Evolutionary conservation across 2,888 invertebrate genomes (phyloP).

Genomic region (Tetranychus truncatus): DNA sequence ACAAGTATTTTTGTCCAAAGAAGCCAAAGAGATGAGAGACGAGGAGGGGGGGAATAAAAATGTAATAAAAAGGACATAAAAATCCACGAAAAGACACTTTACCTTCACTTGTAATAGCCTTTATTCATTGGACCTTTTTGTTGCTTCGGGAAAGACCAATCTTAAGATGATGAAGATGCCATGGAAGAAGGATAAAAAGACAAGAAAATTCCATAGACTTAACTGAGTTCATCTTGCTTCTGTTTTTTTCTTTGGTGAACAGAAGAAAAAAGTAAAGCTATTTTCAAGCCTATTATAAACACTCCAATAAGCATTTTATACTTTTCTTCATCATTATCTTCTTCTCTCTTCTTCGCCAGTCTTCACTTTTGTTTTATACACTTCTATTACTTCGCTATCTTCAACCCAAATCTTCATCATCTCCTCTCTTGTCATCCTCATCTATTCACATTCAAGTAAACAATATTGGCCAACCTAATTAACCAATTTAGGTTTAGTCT

Average conservation of each 20-base stretch:
- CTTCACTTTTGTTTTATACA: background rate
- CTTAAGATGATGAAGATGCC: background rate
- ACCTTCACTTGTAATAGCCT: background rate
- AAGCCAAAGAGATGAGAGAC: background rate
- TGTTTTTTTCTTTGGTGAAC: background rate
- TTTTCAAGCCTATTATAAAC: background rate
- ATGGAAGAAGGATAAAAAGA: background rate
- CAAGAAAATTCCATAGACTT: background rate
- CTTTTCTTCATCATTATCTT: background rate
- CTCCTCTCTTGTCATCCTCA: background rate
- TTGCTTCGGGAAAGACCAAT: no score
- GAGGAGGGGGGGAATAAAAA: background rate
- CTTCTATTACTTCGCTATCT: no score
- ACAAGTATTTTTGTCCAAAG: background rate
- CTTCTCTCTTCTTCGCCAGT: background rate
- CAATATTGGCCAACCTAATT: constrained; percentile 1
- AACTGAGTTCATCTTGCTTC: background rate
- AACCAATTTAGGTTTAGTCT: background rate
- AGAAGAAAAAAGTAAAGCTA: background rate
- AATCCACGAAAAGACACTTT: background rate
- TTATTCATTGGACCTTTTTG: no score
- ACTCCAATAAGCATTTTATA: constrained; percentile 1
- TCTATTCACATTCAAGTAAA: background rate
- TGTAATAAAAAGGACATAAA: background rate
- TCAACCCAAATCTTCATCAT: background rate